phyloP scores from a whole-genome alignment of 2,113 vertebrate genomes.

The Collichthys lucidus region DNA sequence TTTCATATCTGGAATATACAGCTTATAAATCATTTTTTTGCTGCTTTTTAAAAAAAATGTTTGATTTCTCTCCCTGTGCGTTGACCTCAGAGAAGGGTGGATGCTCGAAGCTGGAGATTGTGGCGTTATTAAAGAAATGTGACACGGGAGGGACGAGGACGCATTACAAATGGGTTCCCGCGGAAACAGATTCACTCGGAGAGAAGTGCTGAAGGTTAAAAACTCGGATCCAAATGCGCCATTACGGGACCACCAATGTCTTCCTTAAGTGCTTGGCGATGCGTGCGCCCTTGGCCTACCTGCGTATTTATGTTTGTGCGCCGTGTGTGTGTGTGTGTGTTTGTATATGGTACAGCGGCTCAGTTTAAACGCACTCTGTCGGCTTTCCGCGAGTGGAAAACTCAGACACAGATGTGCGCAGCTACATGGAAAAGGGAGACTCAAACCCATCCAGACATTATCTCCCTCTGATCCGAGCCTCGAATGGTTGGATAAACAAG shows the following conservation, averaged over 20 bases:
- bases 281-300: slow-evolving; percentile 34
- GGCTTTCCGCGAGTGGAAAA: slow-evolving; percentile 38
- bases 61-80: slow-evolving; percentile 35
- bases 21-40: slow-evolving; percentile 80
- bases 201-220: slow-evolving; percentile 18
- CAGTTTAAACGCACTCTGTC: slow-evolving; percentile 41
- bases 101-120: slow-evolving; percentile 46
- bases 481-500: slow-evolving; percentile 79
- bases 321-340: slow-evolving; percentile 47
- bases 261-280: slow-evolving; percentile 42
- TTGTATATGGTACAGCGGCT: slow-evolving; percentile 63
- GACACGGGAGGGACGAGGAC: slow-evolving; percentile 41
- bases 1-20: slow-evolving; percentile 77
- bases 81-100: slow-evolving; percentile 61
- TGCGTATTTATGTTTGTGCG: slow-evolving; percentile 60
- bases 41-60: slow-evolving; percentile 70
- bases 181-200: slow-evolving; percentile 1
- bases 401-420: slow-evolving; percentile 76
- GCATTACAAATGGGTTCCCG: slow-evolving; percentile 31
- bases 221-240: slow-evolving; percentile 5
- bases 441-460: slow-evolving; percentile 75
- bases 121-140: slow-evolving; percentile 59
- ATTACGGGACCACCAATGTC: slow-evolving; percentile 48
- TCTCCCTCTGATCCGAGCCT: slow-evolving; percentile 75
- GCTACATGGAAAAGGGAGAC: slow-evolving; percentile 49